phyloP scores from a whole-genome alignment of 2,888 invertebrate species.

The Lasioglossum figueresi region DNA sequence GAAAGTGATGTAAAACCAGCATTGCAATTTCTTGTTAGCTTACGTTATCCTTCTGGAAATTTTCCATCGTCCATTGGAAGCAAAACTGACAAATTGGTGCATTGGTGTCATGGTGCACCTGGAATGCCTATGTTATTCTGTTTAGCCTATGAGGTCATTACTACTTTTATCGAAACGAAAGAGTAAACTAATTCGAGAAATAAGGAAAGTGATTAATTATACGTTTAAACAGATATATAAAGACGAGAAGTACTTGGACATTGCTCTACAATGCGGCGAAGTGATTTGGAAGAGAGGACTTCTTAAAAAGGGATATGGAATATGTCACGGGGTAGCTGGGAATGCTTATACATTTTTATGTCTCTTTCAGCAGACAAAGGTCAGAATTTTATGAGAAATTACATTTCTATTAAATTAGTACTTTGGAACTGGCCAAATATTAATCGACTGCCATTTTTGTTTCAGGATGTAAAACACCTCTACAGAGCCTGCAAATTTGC shows the following conservation, averaged over 20 bases:
- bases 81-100: slow-evolving; percentile 90
- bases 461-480: slow-evolving; percentile 88
- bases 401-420: neutral
- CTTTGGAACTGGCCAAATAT: neutral
- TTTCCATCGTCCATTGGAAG: slow-evolving; percentile 92
- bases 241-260: slow-evolving; percentile 88
- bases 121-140: slow-evolving; percentile 91
- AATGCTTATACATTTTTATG: slow-evolving; percentile 94
- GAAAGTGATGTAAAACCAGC: slow-evolving; percentile 87
- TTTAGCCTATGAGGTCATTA: slow-evolving; percentile 87
- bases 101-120: slow-evolving; percentile 98
- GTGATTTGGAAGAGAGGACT: slow-evolving; percentile 93
- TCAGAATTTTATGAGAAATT: slow-evolving; percentile 73
- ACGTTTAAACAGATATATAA: slow-evolving; percentile 86
- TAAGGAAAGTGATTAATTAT: slow-evolving; percentile 21
- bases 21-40: slow-evolving; percentile 87
- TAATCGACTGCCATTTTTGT: slow-evolving; percentile 23
- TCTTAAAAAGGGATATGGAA: slow-evolving; percentile 92
- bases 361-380: slow-evolving; percentile 91
- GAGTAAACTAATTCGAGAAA: neutral
- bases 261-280: slow-evolving; percentile 90
- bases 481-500: slow-evolving; percentile 92
- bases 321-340: slow-evolving; percentile 95
- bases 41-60: slow-evolving; percentile 88
- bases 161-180: neutral